Percentiles rank a stretch among this genome's conserved stretches.
Evolutionary conservation across 2,888 invertebrate genomes (phyloP).

Genomic region (Dinocampus coccinellae): DNA sequence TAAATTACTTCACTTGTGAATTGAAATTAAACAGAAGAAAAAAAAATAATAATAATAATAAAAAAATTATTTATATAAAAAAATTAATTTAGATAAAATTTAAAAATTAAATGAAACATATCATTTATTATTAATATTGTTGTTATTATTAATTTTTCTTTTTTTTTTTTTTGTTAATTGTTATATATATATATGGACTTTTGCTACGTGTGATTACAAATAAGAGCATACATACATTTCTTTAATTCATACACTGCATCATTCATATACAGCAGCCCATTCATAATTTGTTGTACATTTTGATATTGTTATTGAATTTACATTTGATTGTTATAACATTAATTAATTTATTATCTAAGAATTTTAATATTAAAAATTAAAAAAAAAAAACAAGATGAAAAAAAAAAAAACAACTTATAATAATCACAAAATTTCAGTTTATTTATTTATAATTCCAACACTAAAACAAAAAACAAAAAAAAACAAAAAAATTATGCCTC

Average conservation of each 20-base stretch:
- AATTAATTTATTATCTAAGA: slow-evolving; percentile 62
- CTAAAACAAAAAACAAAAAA: too few species aligned
- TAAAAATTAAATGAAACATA: not conserved
- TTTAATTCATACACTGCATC: not conserved
- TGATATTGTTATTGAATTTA: slow-evolving; percentile 61
- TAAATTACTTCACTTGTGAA: too few species aligned
- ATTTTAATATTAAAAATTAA: slow-evolving; percentile 55
- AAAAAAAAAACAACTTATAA: not conserved
- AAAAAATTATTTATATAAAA: not conserved
- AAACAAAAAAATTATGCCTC: too few species aligned
- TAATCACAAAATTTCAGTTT: not conserved
- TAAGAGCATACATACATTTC: not conserved
- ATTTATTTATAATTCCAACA: not conserved
- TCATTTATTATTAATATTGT: not conserved
- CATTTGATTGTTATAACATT: slow-evolving; percentile 55
- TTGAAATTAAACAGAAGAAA: too few species aligned
- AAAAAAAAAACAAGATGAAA: not conserved
- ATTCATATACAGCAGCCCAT: slow-evolving; percentile 3
- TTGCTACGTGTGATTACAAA: not conserved
- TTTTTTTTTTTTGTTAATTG: slow-evolving; percentile 8
- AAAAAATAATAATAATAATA: not conserved
- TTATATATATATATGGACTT: not conserved
- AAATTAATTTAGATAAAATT: not conserved
- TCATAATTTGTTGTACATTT: slow-evolving; percentile 40
- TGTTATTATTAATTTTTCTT: too few species aligned